Evolutionary conservation across 2,797 vertebrate genomes (phyloP), one percentile per base, ranked within the genome.

Genomic region (Ispidina lecontei): DNA sequence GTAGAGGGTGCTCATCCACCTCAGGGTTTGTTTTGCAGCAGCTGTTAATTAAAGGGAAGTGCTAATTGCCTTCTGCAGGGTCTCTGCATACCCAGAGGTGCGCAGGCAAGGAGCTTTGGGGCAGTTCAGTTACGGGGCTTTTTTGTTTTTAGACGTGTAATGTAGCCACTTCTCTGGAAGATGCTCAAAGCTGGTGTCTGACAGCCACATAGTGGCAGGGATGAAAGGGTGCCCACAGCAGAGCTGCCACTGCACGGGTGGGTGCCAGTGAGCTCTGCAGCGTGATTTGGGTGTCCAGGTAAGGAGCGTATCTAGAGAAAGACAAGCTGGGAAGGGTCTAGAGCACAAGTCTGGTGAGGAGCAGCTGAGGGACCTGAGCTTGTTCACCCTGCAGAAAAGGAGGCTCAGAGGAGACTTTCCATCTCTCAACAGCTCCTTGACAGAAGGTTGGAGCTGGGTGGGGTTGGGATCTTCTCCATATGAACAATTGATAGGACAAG

Each of bases 211-310:
- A n/a, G 39, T 63, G 44, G 5, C 4, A 4, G 51, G 33, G 25
- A 31, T 0, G 1, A 12, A 29, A 28, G 28, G 1, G 3, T 19
- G 46, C 35, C 37, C 0, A 0, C 3, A 2, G 49, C 49, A 49
- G 58, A 51, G 64, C 58, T 4, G 1, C 12, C 19, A 3, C 51
- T 6, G 0, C 43, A 2, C 29, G 13, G 52, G 10, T 3, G 14
- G 72, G 43, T 26, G 35, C 52, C 41, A 67, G 60, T 5, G 6
- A 37, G 51, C 52, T 83, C 56, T 59, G 44, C 65, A 33, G 23
- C 47, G 18, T 1, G 0, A 21, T 41, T 18, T 3, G 4, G 35
- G 18, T 29, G 14, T 28, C 7, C 6, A 29, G 37, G n/a, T 15
- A 11, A 73, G 69, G 33, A 52, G 17, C 6, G 10, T 28, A 17